Evolutionary conservation across 92 coral and sea anemone species (phyloP), one percentile per base, ranked within the genome.

Genomic region (Porites rus): DNA sequence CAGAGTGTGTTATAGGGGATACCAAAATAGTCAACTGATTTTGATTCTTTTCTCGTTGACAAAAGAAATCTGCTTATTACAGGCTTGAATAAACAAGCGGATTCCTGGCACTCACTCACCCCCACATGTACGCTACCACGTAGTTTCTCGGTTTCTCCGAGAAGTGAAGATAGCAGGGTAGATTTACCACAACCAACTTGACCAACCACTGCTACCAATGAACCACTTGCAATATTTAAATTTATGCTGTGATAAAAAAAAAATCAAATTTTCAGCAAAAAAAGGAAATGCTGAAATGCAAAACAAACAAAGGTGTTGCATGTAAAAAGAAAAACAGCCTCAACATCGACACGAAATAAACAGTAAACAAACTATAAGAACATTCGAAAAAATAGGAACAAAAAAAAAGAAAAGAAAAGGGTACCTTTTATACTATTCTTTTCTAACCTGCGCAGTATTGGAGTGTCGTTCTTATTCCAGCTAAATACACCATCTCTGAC

Each of bases 131-230:
- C 95, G 24, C 88, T 83, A 31, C 98, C 98, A 10, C 51, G 64
- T 1, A 90, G 53, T 74, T 94, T 96, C 69, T 93, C 99, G 31
- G 98, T 96, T 63, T 96, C 99, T 0, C 99, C 99, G 19, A 96
- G 92, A 75, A 96, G 87, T 19, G 98, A 82, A 0, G 99, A 96
- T 22, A 96, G 91, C 86, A 96, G 85, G 3, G 99, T 94, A 19
- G 99, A 96, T 75, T 96, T 96, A 20, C 99, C 99, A 78, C 98
- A 94, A 19, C 99, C 99, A 67, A 96, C 99, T 73, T 94, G 96
- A 75, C 98, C 98, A 3, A 96, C 98, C 38, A 96, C 96, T 56
- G 98, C 98, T 5, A 96, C 96, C 25, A 96, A 89, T 3, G 92
- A 90, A 22, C 98, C 98, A n/a, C 79, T 85, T 31, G 94, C 77